Base-by-base conservation (phyloP, 2,888 invertebrate genomes). In the Plebejus argus region DNA sequence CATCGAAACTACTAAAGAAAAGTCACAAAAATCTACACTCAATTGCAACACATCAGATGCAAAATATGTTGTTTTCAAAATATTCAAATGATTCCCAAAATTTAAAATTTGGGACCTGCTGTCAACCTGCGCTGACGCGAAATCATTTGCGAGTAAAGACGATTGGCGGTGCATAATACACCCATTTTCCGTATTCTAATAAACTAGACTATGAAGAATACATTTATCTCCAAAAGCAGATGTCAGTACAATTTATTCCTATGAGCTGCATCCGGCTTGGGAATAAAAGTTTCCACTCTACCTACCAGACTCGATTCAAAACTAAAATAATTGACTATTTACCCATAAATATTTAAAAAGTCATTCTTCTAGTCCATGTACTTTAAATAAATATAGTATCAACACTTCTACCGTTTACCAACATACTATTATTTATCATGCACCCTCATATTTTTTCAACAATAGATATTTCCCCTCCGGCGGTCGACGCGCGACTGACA, bases 401-500 rank as follows among this genome's bases (percentile, higher is more conserved):
- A 61, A 66, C 61, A 66, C 61, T 23, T 58, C 8, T 28, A 66
- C 10, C n/a, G 45, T 71, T 45, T 20, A 15, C n/a, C n/a, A 20
- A 20, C 71, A 39, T n/a, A n/a, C 58, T 56, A 56, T 76, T 56
- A 56, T 76, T 35, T 56, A 53, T 58, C 4, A 53, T 35, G 33
- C 58, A 70, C 79, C 82, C 81, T 79, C 79, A 33, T 28, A 72
- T 79, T 78, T 75, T 76, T 78, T 39, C 78, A 82, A 88, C 85
- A 90, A 89, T 87, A 85, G 84, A 83, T 87, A 86, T 83, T 83
- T 80, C 84, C 85, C 86, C 86, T 81, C 71, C 86, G 85, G 85
- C 83, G 85, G 87, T 83, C 82, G 83, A 81, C 85, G 83, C 80
- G 82, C 84, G 87, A 89, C 86, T 89, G 89, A 83, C 91, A 87